These are phyloP conservation scores for Euzetes globulus DNA, from an alignment of 2,888 invertebrate genomes.

Conservation along the genomic window DNA sequence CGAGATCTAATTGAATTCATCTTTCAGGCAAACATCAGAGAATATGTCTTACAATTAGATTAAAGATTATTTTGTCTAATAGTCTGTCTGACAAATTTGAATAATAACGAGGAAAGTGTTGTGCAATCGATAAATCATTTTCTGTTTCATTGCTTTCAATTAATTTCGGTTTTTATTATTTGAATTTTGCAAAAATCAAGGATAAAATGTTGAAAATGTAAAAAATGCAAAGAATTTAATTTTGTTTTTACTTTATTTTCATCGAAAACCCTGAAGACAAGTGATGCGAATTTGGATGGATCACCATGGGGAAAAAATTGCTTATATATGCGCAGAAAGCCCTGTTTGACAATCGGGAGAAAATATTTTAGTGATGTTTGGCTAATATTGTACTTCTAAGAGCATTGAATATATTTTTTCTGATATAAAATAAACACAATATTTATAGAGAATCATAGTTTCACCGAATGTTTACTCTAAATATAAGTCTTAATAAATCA, in stretches of 20 bases:
- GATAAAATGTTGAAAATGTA: not conserved
- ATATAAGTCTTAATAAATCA: not conserved
- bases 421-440: not conserved
- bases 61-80: too few relatives aligned
- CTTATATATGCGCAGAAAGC: constrained; percentile 98
- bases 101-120: too few relatives aligned
- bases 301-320: constrained; percentile 99
- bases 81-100: too few relatives aligned
- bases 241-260: constrained; percentile 82
- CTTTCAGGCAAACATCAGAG: too few relatives aligned
- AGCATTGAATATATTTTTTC: not conserved
- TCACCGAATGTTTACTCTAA: not conserved
- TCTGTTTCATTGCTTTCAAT: too few relatives aligned
- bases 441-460: not conserved
- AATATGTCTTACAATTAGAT: too few relatives aligned
- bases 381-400: too few relatives aligned
- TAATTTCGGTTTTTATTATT: too few relatives aligned
- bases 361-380: too few relatives aligned
- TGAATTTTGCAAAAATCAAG: too few relatives aligned
- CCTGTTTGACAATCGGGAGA: constrained; percentile 56
- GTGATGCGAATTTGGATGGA: constrained; percentile 94
- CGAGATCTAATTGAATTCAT: too few relatives aligned
- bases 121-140: too few relatives aligned
- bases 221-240: not conserved
- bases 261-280: constrained; percentile 97